These are phyloP conservation scores for Catamblyrhynchus diadema DNA, from an alignment of 2,797 vertebrate species.

Conservation along the genomic window DNA sequence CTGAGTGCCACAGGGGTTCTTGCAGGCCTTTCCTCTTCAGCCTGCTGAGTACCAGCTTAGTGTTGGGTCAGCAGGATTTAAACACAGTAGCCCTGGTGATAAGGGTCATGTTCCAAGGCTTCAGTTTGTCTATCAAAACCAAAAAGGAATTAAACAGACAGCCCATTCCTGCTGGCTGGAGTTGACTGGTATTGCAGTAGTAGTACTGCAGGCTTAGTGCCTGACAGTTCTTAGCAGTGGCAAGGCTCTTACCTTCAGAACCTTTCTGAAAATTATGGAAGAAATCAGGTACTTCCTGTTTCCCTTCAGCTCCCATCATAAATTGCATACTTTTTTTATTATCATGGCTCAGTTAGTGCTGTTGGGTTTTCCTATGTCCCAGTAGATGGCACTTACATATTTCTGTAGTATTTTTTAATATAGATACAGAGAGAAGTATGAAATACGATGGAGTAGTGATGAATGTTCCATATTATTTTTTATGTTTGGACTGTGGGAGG, in stretches of 20 bases:
- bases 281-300: background rate
- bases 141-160: background rate
- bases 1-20: constrained; percentile 9
- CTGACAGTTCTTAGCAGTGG: background rate
- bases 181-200: background rate
- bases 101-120: background rate
- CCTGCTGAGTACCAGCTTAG: background rate
- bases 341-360: background rate
- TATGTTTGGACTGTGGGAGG: background rate
- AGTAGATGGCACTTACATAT: background rate
- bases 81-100: background rate
- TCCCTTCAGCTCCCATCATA: background rate
- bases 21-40: background rate
- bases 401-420: background rate
- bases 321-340: background rate
- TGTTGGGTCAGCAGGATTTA: background rate
- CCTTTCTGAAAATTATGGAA: background rate
- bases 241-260: background rate
- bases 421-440: background rate
- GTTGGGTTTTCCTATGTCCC: background rate
- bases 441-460: background rate
- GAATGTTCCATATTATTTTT: background rate
- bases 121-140: background rate
- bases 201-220: rapidly evolving
- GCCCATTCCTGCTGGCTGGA: background rate